Evolutionary conservation across 2,888 invertebrate genomes (phyloP).

Genomic region (Cheiracanthium punctorium): DNA sequence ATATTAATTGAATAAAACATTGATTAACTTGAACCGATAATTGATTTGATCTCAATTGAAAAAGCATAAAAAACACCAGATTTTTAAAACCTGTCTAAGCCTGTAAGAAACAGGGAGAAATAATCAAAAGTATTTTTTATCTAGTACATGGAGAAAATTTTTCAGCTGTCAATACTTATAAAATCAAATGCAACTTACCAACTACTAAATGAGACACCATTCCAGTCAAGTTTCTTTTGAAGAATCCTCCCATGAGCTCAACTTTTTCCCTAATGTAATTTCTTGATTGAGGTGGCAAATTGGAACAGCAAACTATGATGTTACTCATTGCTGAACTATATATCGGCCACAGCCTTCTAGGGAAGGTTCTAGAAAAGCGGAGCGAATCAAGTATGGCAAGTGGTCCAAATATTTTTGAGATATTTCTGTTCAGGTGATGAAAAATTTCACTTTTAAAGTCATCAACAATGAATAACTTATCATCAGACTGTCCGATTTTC

Average conservation of each 20-base stretch:
- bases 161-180: too few relatives aligned
- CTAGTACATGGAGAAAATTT: too few relatives aligned
- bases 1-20: too few relatives aligned
- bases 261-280: slow-evolving; percentile 74
- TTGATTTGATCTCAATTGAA: too few relatives aligned
- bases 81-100: too few relatives aligned
- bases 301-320: slow-evolving; percentile 75
- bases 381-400: slow-evolving; percentile 86
- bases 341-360: slow-evolving; percentile 85
- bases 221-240: slow-evolving; percentile 75
- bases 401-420: slow-evolving; percentile 87
- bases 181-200: slow-evolving; percentile 73
- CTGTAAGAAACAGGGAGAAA: too few relatives aligned
- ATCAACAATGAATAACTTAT: slow-evolving; percentile 87
- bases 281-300: slow-evolving; percentile 74
- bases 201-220: slow-evolving; percentile 88
- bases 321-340: slow-evolving; percentile 86
- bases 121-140: too few relatives aligned
- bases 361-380: slow-evolving; percentile 83
- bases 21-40: too few relatives aligned
- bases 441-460: slow-evolving; percentile 86
- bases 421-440: slow-evolving; percentile 79
- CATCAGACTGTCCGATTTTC: slow-evolving; percentile 79
- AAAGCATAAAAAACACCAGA: too few relatives aligned
- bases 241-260: slow-evolving; percentile 76